Base-by-base conservation (phyloP, 2,888 invertebrate species). In the Agrotis puta region DNA sequence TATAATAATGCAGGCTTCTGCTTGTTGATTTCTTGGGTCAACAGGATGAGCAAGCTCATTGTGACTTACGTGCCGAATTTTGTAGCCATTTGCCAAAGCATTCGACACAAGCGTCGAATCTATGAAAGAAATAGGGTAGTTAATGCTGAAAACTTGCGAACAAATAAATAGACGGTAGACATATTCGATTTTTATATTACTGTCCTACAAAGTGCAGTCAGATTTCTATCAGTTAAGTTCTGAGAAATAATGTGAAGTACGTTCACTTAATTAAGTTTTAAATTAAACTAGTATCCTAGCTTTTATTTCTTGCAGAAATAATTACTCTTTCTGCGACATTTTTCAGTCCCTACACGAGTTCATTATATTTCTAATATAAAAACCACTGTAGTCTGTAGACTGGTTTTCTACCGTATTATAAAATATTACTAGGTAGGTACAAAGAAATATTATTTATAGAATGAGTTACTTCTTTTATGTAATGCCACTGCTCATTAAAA, bases 261-360 rank as follows among this genome's bases (percentile, higher is more conserved):
- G 13, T 61, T 47, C 54, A 56, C 33, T 45, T 76, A 66, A 76
- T 77, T 75, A 81, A 63, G 22, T 54, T 65, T 14, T 39, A 75
- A 76, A 75, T 81, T 43, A 58, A 67, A 75, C 33, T 58, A 73
- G 53, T 45, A 50, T 50, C 22, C 64, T 20, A 65, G 43, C 18
- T 62, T 65, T 74, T 74, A 59, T 64, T 80, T 59, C 24, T 62
- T 24, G 61, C 33, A 50, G 45, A 63, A 63, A 50, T 45, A 79
- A 74, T 79, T 51, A 64, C 13, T 64, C 22, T 73, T 57, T 61
- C 33, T 48, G 79, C 74, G 74, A 73, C 57, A 74, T 79, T 79
- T 79, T 62, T 53, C 47, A 62, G 56, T 22, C 22, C 13, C 47
- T 43, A 51, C 62, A 73, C 14, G 16, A 13, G 45, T 48, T 43